Conservation (phyloP, 64 coral and sea anemone genomes). For the Dendrophyllia cribrosa region DNA sequence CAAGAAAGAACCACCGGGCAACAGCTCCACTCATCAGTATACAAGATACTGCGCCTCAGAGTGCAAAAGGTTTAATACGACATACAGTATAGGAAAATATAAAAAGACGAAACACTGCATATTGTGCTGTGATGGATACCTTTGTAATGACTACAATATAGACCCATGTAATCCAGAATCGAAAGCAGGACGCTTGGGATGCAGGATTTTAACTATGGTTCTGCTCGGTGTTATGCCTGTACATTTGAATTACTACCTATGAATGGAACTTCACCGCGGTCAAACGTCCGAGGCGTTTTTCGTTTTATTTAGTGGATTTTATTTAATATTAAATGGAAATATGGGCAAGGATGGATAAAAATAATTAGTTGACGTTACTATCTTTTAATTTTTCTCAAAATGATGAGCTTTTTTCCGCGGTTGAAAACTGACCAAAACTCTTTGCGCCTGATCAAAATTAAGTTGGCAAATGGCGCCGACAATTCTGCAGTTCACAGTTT, state of each 20-base stretch:
- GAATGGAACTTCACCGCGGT: no score
- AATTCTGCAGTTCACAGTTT: no score
- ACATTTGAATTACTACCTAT: not conserved
- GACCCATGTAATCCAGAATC: slow-evolving; percentile 33
- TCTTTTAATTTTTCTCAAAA: no score
- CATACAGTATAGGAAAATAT: not conserved
- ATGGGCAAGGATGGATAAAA: no score
- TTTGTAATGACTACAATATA: slow-evolving; percentile 12
- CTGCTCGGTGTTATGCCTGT: not conserved
- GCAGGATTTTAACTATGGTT: not conserved
- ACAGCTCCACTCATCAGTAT: slow-evolving; percentile 19
- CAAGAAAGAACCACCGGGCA: slow-evolving; percentile 23
- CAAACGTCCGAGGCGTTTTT: no score
- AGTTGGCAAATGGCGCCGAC: no score
- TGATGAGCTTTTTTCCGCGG: no score
- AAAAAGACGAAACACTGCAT: not conserved
- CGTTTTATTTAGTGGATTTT: no score
- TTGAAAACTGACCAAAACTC: no score
- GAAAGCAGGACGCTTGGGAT: not conserved
- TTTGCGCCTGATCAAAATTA: no score
- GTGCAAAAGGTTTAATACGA: not conserved
- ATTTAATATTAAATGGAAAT: no score
- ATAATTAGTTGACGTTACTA: no score
- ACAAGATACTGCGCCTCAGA: slow-evolving; percentile 8
- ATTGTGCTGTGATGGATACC: not conserved